Evolutionary conservation across 2,797 vertebrate species (phyloP).

Genomic region (Nyctibius grandis): DNA sequence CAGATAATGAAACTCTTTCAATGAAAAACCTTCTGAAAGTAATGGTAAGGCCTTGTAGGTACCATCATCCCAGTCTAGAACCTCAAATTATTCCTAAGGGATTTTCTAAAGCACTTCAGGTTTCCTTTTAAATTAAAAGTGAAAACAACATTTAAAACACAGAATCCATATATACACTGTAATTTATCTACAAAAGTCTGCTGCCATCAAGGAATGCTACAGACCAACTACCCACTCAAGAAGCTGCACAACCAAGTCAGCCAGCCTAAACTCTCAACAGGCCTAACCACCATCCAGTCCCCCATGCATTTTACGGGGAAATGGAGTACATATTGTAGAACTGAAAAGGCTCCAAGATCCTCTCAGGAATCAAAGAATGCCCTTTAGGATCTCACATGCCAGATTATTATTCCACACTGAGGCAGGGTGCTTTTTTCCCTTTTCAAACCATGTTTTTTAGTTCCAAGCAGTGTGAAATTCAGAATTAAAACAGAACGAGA

Average conservation of each 20-base stretch:
- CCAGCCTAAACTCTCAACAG: neutral
- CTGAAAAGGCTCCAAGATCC: neutral
- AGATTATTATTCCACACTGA: neutral
- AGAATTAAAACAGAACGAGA: neutral
- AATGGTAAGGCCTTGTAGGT: neutral
- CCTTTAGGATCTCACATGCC: neutral
- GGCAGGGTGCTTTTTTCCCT: neutral
- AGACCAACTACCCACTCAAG: neutral
- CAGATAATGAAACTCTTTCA: neutral
- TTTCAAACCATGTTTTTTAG: neutral
- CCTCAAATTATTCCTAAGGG: neutral
- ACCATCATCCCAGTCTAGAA: neutral
- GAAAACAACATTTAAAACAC: neutral
- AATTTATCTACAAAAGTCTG: neutral
- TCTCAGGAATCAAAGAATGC: neutral
- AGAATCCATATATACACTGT: fast-evolving
- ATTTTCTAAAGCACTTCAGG: neutral
- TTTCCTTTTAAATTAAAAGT: neutral
- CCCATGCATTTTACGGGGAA: neutral
- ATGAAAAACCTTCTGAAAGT: neutral
- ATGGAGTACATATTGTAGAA: fast-evolving
- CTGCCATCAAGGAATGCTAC: neutral
- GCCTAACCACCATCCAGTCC: neutral
- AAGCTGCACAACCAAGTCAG: neutral
- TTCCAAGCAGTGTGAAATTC: neutral